Base-by-base conservation (phyloP, 2,797 vertebrate genomes). In the Hydrolagus colliei region DNA sequence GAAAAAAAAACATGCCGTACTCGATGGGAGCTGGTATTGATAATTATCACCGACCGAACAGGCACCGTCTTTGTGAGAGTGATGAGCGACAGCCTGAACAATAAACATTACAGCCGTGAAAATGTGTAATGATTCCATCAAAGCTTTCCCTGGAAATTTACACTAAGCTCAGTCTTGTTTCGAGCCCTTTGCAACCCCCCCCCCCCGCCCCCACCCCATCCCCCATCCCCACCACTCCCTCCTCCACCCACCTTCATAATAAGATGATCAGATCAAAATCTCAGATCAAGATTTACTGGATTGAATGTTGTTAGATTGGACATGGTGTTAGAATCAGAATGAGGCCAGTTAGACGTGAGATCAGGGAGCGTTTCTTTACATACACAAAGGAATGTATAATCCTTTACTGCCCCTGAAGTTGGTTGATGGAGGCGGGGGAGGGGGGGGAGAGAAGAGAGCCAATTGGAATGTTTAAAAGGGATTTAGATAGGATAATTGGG, bases 221-320 rank as follows among this genome's bases (percentile, higher is more conserved):
- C 27, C 27, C 27, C 27, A 27, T 27, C 27, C 27, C 27, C 27
- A 27, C 27, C 27, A 27, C 27, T 27, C 27, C 27, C 27, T 27
- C 27, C 27, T 27, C 27, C 27, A 41, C 71, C 41, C 32, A 27
- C 18, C n/a, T 65, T 68, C 9, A 18, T 35, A 84, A 35, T 27
- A 68, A 84, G 65, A 27, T n/a, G 9, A 9, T 71, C 79, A 71
- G 65, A 20, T 84, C 65, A 71, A 32, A 71, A 71, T 71, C 65
- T 82, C 14, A 27, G 27, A 27, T 27, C 27, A 6, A n/a, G 63
- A 84, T 84, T 68, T 84, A 84, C 68, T 84, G 67, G 65, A 16
- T 65, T 20, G 65, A 18, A 84, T 67, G 41, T 52, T 52, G 41
- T 52, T 52, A 52, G 41, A 52, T 52, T 52, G 41, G 41, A 52